A percentile compares a stretch with the other conserved stretches of the same genome.
phyloP scores from a whole-genome alignment of 2,888 invertebrate genomes.

The Aradus depressus region DNA sequence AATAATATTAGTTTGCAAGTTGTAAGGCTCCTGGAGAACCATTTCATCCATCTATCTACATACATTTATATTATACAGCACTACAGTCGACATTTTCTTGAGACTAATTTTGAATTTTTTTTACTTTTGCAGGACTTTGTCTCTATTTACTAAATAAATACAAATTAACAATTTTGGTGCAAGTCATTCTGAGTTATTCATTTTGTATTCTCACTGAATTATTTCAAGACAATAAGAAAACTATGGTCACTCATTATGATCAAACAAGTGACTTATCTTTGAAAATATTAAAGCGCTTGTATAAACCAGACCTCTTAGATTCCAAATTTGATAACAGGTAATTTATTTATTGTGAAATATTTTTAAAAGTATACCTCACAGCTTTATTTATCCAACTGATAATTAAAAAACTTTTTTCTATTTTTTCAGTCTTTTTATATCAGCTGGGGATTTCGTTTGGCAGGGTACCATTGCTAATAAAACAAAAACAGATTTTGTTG shows the following conservation, averaged over 20 bases:
- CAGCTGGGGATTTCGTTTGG: conserved; percentile 18
- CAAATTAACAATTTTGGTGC: conserved; percentile 2
- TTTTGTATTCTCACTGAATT: not conserved
- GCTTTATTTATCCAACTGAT: not conserved
- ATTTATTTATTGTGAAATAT: not conserved
- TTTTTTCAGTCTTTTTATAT: conserved; percentile 19
- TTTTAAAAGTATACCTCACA: not conserved
- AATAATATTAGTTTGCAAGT: too few relatives aligned
- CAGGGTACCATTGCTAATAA: conserved; percentile 1
- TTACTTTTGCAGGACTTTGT: not conserved
- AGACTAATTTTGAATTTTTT: too few relatives aligned
- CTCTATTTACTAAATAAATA: not conserved
- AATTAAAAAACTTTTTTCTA: not conserved
- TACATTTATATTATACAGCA: too few relatives aligned
- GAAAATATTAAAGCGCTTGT: conserved; percentile 10
- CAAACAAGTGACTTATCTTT: conserved; percentile 2
- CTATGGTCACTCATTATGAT: too few relatives aligned
- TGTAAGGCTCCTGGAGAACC: too few relatives aligned
- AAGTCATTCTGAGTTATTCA: not conserved
- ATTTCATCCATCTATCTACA: too few relatives aligned
- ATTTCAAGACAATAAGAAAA: not conserved
- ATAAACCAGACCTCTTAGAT: conserved; percentile 11
- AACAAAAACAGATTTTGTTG: conserved; percentile 11
- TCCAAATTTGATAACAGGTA: conserved; percentile 21
- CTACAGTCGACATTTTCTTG: too few relatives aligned